These are phyloP conservation scores for Muricea muricata DNA, from an alignment of 92 coral and sea anemone genomes.

Conservation along the genomic window DNA sequence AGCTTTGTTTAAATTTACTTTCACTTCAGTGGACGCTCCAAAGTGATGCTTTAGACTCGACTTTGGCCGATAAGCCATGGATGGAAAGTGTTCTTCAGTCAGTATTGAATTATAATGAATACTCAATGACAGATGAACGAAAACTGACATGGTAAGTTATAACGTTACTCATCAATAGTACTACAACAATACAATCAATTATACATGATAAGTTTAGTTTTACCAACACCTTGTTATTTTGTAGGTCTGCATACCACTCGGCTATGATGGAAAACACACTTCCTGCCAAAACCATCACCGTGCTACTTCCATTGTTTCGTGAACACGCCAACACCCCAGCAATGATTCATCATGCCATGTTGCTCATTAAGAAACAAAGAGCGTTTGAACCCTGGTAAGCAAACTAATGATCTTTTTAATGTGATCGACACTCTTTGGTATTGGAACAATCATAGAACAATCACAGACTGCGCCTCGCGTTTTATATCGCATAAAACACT, in stretches of 20 bases:
- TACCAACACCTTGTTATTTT: not conserved
- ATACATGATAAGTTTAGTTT: too few species aligned
- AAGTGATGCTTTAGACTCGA: not conserved
- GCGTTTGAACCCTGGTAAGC: too few species aligned
- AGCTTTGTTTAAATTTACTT: too few species aligned
- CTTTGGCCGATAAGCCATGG: not conserved
- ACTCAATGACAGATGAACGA: not conserved
- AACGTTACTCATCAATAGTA: not conserved
- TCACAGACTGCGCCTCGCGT: too few species aligned
- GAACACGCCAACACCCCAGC: constrained; percentile 20
- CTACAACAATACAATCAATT: too few species aligned
- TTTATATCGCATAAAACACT: too few species aligned
- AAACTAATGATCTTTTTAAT: not conserved
- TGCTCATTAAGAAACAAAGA: not conserved
- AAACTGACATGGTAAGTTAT: constrained; percentile 7
- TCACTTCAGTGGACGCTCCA: not conserved
- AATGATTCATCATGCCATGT: constrained; percentile 18
- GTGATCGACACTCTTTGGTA: too few species aligned
- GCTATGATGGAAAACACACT: constrained; percentile 14
- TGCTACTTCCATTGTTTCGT: constrained; percentile 17
- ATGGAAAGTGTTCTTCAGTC: not conserved
- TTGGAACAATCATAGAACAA: too few species aligned
- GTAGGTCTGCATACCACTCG: constrained; percentile 23
- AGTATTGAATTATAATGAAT: not conserved
- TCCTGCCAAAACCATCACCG: constrained; percentile 16